phyloP scores from a whole-genome alignment of 2,888 invertebrate genomes.

The Rotaria sp. region DNA sequence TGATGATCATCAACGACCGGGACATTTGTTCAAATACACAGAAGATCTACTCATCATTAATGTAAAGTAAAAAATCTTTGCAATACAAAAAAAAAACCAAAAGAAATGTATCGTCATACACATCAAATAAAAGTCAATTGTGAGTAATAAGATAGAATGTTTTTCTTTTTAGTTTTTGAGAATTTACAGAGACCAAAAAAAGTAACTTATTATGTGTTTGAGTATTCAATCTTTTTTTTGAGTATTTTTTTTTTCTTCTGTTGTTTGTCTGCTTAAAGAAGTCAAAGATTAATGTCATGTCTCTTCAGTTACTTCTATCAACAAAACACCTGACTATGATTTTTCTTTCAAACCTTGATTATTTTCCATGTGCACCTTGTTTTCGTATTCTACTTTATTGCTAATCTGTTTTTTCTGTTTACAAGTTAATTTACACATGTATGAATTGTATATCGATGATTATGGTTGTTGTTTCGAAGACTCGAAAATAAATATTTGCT shows the following conservation, averaged over 20 bases:
- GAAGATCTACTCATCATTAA: not conserved
- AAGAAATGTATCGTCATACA: not conserved
- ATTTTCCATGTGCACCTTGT: not conserved
- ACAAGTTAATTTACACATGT: not conserved
- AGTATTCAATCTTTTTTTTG: not conserved
- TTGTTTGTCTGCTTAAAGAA: not conserved
- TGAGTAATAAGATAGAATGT: not conserved
- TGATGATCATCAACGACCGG: not conserved
- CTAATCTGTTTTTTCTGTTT: not conserved
- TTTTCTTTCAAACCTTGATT: not conserved
- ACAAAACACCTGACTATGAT: not conserved
- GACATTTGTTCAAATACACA: not conserved
- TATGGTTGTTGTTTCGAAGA: too few species aligned
- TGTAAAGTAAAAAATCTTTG: not conserved
- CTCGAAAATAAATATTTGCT: not conserved
- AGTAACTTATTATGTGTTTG: too few species aligned
- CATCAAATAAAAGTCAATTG: constrained; percentile 5
- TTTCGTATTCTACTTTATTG: not conserved
- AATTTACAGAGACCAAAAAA: not conserved
- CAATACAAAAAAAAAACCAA: not conserved
- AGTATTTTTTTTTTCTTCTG: not conserved
- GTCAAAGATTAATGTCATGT: not conserved
- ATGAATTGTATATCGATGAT: not conserved
- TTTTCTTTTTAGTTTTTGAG: not conserved
- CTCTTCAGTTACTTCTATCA: not conserved